Conservation (phyloP, 2,888 invertebrate species). For the Scrobipalpa costella region DNA sequence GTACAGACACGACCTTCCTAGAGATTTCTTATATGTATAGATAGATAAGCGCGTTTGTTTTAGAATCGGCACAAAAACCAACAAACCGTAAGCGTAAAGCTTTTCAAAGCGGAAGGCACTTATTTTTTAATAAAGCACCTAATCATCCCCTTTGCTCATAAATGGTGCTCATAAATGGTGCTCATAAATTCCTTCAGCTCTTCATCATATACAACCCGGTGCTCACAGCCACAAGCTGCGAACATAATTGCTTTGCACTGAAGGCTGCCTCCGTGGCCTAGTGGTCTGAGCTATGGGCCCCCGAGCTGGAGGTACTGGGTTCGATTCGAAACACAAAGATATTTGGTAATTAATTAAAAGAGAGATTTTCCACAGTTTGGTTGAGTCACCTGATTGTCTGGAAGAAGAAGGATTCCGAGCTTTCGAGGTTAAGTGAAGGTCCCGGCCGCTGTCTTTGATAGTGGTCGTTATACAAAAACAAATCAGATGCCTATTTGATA, state of each 20-base stretch:
- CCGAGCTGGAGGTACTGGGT: neutral
- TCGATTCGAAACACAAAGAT: neutral
- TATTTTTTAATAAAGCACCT: conserved; percentile 18
- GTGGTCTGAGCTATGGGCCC: no score
- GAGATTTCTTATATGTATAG: no score
- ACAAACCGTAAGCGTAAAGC: neutral
- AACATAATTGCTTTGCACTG: conserved; percentile 63
- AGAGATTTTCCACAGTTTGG: no score
- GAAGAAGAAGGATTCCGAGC: no score
- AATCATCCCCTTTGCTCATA: conserved; percentile 14
- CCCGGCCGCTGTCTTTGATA: no score
- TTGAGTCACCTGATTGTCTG: no score
- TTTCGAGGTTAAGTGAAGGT: no score
- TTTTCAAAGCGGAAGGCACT: neutral
- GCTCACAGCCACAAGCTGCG: conserved; percentile 53
- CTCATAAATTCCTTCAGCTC: conserved; percentile 24
- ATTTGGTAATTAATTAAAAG: no score
- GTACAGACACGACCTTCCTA: no score
- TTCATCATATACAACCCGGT: conserved; percentile 10
- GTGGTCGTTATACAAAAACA: no score
- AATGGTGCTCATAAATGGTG: conserved; percentile 3
- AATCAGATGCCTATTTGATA: no score
- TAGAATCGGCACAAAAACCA: neutral
- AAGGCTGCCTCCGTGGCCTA: neutral
- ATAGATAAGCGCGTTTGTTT: no score